Conservation (phyloP, 2,888 invertebrate genomes). For the Phorcus lineatus region DNA sequence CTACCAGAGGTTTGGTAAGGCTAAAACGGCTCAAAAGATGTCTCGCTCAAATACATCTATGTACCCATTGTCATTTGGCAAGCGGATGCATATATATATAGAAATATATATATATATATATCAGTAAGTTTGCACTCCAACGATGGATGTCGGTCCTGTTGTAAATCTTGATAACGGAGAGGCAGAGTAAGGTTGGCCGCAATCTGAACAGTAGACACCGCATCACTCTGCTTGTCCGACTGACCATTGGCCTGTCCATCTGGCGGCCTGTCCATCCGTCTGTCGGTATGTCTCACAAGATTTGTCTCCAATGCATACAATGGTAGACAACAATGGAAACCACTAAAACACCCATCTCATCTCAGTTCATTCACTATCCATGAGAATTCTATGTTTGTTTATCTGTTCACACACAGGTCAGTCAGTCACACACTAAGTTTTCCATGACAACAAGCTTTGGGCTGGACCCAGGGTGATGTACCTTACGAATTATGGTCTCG, state of each 20-base stretch:
- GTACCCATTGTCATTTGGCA: slow-evolving; percentile 28
- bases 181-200: no score
- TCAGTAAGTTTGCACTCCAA: background rate
- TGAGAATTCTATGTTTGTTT: no score
- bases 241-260: no score
- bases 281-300: no score
- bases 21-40: background rate
- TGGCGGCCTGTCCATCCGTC: no score
- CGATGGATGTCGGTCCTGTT: background rate
- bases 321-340: no score
- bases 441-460: slow-evolving; percentile 13
- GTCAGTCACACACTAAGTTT: slow-evolving; percentile 19
- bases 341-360: no score
- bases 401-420: background rate
- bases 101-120: slow-evolving; percentile 12
- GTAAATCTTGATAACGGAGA: background rate
- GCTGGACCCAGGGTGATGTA: background rate
- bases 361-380: no score
- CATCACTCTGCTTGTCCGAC: no score
- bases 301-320: no score
- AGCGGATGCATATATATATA: slow-evolving; percentile 32
- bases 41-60: background rate
- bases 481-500: slow-evolving; percentile 14
- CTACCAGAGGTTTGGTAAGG: background rate
- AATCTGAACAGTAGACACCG: no score